These are phyloP conservation scores for Gnathonemus longibarbis DNA, from an alignment of 2,113 vertebrate species.

Conservation along the genomic window DNA sequence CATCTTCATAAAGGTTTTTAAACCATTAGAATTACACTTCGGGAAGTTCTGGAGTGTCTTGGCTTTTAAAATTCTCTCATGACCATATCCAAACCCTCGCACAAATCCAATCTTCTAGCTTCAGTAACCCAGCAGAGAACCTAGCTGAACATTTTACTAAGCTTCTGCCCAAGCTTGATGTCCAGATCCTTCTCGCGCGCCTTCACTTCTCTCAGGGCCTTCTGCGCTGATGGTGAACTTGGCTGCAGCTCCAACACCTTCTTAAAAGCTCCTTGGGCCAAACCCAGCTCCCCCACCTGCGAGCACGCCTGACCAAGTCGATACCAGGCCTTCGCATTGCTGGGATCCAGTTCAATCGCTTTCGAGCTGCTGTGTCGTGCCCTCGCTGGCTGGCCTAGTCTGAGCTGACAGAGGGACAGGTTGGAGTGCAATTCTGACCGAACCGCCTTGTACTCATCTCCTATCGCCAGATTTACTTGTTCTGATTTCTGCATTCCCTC, in stretches of 20 bases:
- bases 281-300: conserved; percentile 67
- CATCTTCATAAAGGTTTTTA: background rate
- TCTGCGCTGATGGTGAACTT: conserved; percentile 65
- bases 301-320: conserved; percentile 72
- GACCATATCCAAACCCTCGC: background rate
- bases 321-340: conserved; percentile 72
- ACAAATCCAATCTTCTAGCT: background rate
- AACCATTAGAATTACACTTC: background rate
- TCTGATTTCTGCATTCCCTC: conserved; percentile 18
- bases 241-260: conserved; percentile 69
- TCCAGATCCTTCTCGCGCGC: conserved; percentile 60
- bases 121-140: background rate
- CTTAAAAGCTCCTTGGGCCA: conserved; percentile 63
- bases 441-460: conserved; percentile 47
- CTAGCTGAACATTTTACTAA: conserved; percentile 75
- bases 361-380: conserved; percentile 67
- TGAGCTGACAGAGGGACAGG: conserved; percentile 76
- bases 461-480: conserved; percentile 26
- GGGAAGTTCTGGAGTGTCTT: no score
- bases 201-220: conserved; percentile 65
- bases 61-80: background rate
- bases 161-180: conserved; percentile 63
- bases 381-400: conserved; percentile 60
- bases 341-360: conserved; percentile 65
- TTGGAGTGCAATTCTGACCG: conserved; percentile 73